Evolutionary conservation across 2,113 vertebrate genomes (phyloP), one percentile per base, ranked within the genome.

Genomic region (Tamias sibiricus): DNA sequence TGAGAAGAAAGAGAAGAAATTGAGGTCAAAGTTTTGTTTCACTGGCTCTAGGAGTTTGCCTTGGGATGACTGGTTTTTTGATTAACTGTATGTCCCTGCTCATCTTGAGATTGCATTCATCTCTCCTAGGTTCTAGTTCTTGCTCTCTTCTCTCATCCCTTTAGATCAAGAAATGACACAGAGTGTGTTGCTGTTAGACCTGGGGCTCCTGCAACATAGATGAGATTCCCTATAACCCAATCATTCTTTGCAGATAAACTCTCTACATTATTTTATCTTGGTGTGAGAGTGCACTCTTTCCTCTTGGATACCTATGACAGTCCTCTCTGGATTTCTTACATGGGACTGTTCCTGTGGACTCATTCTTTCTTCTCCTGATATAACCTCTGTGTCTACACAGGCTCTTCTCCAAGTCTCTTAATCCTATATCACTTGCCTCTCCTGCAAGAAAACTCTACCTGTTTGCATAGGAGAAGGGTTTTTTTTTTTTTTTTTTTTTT

Each of bases 401-500:
- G 0, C 14, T 26, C 32, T 47, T 66, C 52, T 19, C n/a, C 37
- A 28, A 42, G 12, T 11, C 54, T 47, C 49, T 40, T 42, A 75
- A 14, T 37, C 22, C 20, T 82, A 10, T 16, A 54, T 42, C 42
- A 52, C 30, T 49, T 64, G 10, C 17, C 49, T 42, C 28, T 96
- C 40, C 30, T 49, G 54, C 52, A 37, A 35, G 83, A 87, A 94
- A 71, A 54, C 28, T 75, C n/a, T 22, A 8, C 69, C 19, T n/a
- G 22, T 26, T 71, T 40, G 52, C 42, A 28, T 19, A 79, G 76
- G 32, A 69, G 24, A 69, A 32, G 20, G 14, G 62, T 92, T 35
- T 42, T 8, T 72, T 24, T 26, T 87, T 87, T 87, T 40, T 42
- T 8, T 72, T 24, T 26, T 87, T 87, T 87, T 40, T 92, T 35